Conservation (phyloP, 2,797 vertebrate species). For the Leptodactylus fallax region DNA sequence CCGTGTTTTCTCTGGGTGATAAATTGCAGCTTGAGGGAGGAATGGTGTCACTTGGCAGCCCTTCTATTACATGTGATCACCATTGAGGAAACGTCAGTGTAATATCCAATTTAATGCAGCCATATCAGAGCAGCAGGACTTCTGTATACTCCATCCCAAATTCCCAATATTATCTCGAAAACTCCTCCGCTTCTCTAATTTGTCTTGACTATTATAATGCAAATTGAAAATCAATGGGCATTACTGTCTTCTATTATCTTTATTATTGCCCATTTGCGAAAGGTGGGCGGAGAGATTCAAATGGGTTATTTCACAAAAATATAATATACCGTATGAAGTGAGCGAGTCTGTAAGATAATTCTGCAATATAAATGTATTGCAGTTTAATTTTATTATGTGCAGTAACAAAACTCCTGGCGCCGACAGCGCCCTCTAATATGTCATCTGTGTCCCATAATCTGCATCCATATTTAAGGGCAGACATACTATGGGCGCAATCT, state of each 20-base stretch:
- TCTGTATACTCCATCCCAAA: conserved; percentile 1
- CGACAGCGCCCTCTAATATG: no score
- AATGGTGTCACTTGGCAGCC: conserved; percentile 38
- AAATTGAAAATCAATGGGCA: neutral
- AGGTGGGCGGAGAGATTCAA: neutral
- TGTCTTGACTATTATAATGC: neutral
- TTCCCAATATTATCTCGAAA: neutral
- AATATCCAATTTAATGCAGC: conserved; percentile 34
- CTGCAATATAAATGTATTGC: no score
- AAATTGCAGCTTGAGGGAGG: conserved; percentile 36
- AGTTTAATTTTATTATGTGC: no score
- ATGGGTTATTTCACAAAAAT: no score
- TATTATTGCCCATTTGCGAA: neutral
- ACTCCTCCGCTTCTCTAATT: conserved; percentile 4
- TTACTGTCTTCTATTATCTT: neutral
- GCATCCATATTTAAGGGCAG: no score
- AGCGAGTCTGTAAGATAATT: no score
- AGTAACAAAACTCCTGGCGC: no score
- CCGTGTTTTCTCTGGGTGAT: conserved; percentile 28
- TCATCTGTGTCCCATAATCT: no score
- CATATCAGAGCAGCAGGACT: conserved; percentile 22
- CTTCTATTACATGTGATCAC: conserved; percentile 31
- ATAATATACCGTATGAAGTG: no score
- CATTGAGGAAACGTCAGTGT: conserved; percentile 16
- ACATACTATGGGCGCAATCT: no score